phyloP scores from a whole-genome alignment of 2,888 invertebrate genomes.

The Ceriagrion tenellum region DNA sequence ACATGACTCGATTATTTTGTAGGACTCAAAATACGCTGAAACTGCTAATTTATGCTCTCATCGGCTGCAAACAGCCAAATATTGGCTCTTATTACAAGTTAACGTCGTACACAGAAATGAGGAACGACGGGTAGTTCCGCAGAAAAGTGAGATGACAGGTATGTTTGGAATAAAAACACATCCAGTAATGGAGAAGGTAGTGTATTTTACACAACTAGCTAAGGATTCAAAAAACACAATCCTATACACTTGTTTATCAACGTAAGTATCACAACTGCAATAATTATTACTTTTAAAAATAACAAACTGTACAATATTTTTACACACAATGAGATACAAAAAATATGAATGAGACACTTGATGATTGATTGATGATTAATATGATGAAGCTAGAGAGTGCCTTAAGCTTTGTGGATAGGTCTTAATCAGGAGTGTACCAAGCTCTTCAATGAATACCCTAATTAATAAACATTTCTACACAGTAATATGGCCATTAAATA shows the following conservation, averaged over 20 bases:
- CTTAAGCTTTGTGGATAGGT: not conserved
- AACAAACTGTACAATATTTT: conserved; percentile 65
- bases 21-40: too few species aligned
- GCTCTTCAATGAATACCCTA: not conserved
- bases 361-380: conserved; percentile 3
- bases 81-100: too few species aligned
- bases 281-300: conserved; percentile 35
- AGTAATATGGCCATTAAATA: not conserved
- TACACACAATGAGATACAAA: conserved; percentile 61
- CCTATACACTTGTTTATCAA: conserved; percentile 34
- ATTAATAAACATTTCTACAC: not conserved
- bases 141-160: too few species aligned
- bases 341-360: conserved; percentile 49
- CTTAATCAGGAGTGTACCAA: not conserved
- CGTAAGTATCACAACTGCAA: conserved; percentile 40
- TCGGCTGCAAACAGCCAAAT: too few species aligned
- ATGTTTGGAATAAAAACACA: not conserved
- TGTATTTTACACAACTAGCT: conserved; percentile 59
- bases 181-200: conserved; percentile 12
- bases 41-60: too few species aligned
- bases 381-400: not conserved
- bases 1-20: too few species aligned
- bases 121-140: too few species aligned
- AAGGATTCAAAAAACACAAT: conserved; percentile 57
- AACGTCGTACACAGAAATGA: too few species aligned